Conservation (phyloP, 2,888 invertebrate genomes). For the Meliscaeva auricollis region DNA sequence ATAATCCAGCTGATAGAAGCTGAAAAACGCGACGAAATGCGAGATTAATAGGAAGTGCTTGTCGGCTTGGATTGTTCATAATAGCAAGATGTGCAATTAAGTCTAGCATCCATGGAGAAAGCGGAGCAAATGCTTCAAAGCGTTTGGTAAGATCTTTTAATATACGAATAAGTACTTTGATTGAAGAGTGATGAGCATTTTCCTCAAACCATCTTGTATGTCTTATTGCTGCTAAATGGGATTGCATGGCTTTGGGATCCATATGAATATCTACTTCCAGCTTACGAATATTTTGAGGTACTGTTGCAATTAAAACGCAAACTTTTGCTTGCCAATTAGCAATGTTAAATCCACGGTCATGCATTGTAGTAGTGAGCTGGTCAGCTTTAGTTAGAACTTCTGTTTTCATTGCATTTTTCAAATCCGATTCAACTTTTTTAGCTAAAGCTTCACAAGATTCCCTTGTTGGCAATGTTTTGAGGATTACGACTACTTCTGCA, state of each 20-base stretch:
- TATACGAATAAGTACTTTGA: conserved; percentile 96
- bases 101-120: conserved; percentile 99
- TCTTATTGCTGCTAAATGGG: conserved; percentile 96
- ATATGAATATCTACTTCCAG: conserved; percentile 94
- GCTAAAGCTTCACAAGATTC: conserved; percentile 97
- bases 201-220: conserved; percentile 99
- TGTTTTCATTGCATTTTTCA: conserved; percentile 90
- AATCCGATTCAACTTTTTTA: conserved; percentile 93
- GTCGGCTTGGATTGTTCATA: conserved; percentile 97
- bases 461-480: conserved; percentile 97
- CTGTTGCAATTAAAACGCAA: conserved; percentile 95
- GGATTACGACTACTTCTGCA: conserved; percentile 97
- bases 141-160: conserved; percentile 96
- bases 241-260: conserved; percentile 91
- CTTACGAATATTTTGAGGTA: conserved; percentile 96
- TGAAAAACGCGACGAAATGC: conserved; percentile 96
- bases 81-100: conserved; percentile 97
- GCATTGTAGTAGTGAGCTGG: conserved; percentile 84
- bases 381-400: conserved; percentile 87
- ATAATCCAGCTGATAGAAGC: conserved; percentile 95
- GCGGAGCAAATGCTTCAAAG: conserved; percentile 94
- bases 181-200: conserved; percentile 98
- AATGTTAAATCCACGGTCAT: conserved; percentile 95
- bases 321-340: conserved; percentile 93
- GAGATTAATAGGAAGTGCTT: conserved; percentile 95